Evolutionary conservation across 2,888 invertebrate genomes (phyloP).

Genomic region (Anodontia alba): DNA sequence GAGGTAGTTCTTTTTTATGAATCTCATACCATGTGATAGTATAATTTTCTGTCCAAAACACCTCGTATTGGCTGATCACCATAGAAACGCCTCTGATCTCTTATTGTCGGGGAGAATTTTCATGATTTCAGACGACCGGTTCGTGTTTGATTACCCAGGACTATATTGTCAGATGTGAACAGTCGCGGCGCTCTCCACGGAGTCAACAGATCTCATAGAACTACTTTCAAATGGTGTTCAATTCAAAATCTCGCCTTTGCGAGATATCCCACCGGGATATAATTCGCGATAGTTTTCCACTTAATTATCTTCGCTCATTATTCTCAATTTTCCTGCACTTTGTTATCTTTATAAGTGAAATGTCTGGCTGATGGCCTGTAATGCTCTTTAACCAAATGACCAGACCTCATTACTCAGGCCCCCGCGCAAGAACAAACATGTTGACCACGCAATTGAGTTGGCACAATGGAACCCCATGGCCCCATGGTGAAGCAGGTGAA

Average conservation of each 20-base stretch:
- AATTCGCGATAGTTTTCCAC: constrained; percentile 64
- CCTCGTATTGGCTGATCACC: constrained; percentile 34
- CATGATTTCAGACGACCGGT: constrained; percentile 15
- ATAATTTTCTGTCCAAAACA: constrained; percentile 48
- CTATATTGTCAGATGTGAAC: constrained; percentile 18
- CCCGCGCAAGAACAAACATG: constrained; percentile 51
- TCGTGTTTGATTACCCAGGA: constrained; percentile 18
- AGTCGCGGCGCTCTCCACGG: constrained; percentile 17
- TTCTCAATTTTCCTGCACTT: constrained; percentile 61
- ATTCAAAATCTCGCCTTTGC: constrained; percentile 51
- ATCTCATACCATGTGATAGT: constrained; percentile 45
- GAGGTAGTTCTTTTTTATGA: constrained; percentile 31
- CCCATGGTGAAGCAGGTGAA: constrained; percentile 60
- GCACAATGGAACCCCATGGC: constrained; percentile 32
- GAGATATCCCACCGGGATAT: constrained; percentile 50
- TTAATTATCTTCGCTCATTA: constrained; percentile 65
- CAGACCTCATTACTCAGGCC: constrained; percentile 37
- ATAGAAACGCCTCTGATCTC: constrained; percentile 41
- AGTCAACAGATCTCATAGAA: constrained; percentile 60
- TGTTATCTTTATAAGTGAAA: constrained; percentile 32
- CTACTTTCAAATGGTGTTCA: constrained; percentile 37
- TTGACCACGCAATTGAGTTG: constrained; percentile 54
- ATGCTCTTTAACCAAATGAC: constrained; percentile 23
- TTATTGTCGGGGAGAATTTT: constrained; percentile 11
- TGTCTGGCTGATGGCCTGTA: constrained; percentile 30